These are phyloP conservation scores for Vulpes lagopus DNA, from an alignment of 2,113 vertebrate genomes.

Conservation along the genomic window DNA sequence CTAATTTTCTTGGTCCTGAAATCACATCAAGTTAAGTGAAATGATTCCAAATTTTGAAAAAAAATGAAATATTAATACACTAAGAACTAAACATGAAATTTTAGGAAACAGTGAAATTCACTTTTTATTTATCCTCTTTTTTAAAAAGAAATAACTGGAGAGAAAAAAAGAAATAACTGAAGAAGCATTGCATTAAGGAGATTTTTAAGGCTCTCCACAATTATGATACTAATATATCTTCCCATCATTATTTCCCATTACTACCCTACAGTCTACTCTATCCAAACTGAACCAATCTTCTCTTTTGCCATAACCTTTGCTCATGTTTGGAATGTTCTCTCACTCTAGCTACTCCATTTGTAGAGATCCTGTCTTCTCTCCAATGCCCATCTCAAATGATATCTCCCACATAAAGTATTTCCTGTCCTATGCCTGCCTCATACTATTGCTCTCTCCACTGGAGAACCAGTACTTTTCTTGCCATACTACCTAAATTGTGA, in stretches of 20 bases:
- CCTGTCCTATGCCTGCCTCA: not conserved
- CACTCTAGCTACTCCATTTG: not conserved
- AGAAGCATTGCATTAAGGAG: not conserved
- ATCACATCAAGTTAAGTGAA: conserved; percentile 66
- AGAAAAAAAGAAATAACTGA: not conserved
- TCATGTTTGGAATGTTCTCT: not conserved
- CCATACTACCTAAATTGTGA: not conserved
- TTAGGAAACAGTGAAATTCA: conserved; percentile 17
- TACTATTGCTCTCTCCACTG: not conserved
- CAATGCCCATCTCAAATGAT: not conserved
- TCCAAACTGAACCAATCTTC: not conserved
- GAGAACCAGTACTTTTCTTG: not conserved
- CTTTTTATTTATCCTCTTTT: not conserved
- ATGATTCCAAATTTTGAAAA: conserved; percentile 45
- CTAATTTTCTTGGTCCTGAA: conserved; percentile 88
- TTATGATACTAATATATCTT: not conserved
- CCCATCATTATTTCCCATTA: not conserved
- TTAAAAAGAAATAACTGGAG: not conserved
- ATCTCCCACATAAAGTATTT: not conserved
- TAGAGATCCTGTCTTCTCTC: not conserved
- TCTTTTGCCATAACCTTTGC: not conserved
- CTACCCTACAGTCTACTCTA: not conserved
- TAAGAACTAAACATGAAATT: not conserved
- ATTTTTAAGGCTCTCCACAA: not conserved
- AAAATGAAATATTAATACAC: not conserved